A percentile compares a stretch with the other conserved stretches of the same genome.
These are phyloP conservation scores for Eubucco bourcierii DNA, from an alignment of 2,113 vertebrate genomes.

Conservation along the genomic window DNA sequence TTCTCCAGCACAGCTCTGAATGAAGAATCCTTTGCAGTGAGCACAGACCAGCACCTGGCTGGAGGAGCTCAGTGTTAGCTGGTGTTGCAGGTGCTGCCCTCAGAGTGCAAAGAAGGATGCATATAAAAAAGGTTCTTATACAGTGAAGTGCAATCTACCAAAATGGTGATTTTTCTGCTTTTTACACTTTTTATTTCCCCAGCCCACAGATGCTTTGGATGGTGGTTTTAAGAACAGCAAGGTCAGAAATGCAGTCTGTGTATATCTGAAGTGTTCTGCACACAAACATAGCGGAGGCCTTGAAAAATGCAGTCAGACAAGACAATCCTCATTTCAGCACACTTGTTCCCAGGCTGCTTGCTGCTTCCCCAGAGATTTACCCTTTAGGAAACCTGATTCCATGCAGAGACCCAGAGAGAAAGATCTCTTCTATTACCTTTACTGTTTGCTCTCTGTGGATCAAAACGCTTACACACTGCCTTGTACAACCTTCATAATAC, in stretches of 20 bases:
- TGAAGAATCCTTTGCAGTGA: not conserved
- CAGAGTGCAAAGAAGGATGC: fast-evolving
- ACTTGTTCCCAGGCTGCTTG: not conserved
- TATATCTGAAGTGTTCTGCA: not conserved
- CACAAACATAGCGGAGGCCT: not conserved
- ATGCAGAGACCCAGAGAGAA: not conserved
- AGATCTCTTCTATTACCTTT: not conserved
- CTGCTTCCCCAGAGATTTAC: not conserved
- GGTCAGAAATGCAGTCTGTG: not conserved
- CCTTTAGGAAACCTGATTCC: not conserved
- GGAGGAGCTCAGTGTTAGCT: not conserved
- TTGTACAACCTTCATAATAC: not conserved
- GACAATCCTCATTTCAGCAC: not conserved
- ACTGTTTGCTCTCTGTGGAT: not conserved
- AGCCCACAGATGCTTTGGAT: not conserved
- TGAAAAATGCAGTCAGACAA: not conserved
- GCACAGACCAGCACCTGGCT: not conserved
- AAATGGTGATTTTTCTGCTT: not conserved
- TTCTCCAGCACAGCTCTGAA: not conserved
- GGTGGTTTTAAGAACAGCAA: not conserved
- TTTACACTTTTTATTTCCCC: not conserved
- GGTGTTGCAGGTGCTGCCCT: not conserved
- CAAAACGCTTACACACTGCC: not conserved
- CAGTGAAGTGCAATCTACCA: not conserved
- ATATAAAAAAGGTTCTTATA: not conserved